Evolutionary conservation across 1,140 invertebrate species (phyloP).

Genomic region (Psix sp.): DNA sequence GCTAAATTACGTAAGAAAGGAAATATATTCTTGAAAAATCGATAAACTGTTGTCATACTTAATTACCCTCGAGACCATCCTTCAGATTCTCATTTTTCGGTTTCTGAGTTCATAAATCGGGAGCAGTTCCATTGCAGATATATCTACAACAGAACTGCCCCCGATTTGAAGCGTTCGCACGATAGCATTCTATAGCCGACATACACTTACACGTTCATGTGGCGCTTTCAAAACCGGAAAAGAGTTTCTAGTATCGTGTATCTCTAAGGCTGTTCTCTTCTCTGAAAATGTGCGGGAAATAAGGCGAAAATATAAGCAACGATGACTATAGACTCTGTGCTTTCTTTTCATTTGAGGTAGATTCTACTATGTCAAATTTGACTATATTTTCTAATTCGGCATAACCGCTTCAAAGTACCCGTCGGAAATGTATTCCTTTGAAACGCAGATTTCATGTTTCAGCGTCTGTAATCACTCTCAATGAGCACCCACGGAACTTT

Average conservation of each 20-base stretch:
- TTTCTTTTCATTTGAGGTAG: not conserved
- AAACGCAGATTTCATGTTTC: no score
- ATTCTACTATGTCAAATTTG: not conserved
- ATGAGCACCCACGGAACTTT: no score
- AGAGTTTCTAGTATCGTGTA: constrained; percentile 16
- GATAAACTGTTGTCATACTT: no score
- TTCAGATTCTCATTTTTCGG: no score
- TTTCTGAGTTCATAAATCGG: constrained; percentile 5
- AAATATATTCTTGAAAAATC: no score
- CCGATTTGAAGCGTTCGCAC: constrained; percentile 31
- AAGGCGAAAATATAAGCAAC: constrained; percentile 5
- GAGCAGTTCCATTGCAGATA: constrained; percentile 24
- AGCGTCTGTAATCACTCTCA: no score
- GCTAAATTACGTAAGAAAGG: no score
- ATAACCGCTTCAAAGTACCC: no score
- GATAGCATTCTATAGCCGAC: constrained; percentile 5
- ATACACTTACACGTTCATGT: constrained; percentile 1
- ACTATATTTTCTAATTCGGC: not conserved
- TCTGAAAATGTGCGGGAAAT: constrained; percentile 13
- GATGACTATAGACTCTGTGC: not conserved
- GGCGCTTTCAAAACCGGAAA: constrained; percentile 40
- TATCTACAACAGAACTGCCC: constrained; percentile 35
- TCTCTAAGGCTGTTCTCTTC: constrained; percentile 6
- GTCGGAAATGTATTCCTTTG: no score
- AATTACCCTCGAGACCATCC: no score